Evolutionary conservation across 2,888 invertebrate species (phyloP).

Genomic region (Brachypterus glaber): DNA sequence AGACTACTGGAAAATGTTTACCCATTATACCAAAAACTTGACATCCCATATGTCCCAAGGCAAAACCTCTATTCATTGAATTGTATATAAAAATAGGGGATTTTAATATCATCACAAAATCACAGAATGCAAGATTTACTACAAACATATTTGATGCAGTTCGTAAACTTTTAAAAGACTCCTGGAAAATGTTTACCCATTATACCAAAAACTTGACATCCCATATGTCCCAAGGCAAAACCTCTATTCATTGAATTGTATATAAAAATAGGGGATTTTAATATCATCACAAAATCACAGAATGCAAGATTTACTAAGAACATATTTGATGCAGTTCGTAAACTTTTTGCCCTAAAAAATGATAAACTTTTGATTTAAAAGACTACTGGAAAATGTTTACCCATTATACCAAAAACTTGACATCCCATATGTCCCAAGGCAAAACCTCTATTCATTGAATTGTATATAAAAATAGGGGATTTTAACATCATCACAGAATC

Average conservation of each 20-base stretch:
- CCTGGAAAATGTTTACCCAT: too few relatives aligned
- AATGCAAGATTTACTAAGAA: constrained; percentile 75
- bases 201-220: constrained; percentile 67
- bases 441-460: constrained; percentile 69
- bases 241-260: constrained; percentile 74
- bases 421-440: constrained; percentile 66
- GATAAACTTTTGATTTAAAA: too few relatives aligned
- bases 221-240: constrained; percentile 61
- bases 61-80: constrained; percentile 69
- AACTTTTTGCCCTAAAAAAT: constrained; percentile 55
- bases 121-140: constrained; percentile 70
- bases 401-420: constrained; percentile 66
- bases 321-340: constrained; percentile 74
- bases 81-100: constrained; percentile 79
- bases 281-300: constrained; percentile 81
- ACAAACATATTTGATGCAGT: constrained; percentile 80
- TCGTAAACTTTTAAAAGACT: constrained; percentile 63
- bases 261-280: constrained; percentile 75
- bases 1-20: too few relatives aligned
- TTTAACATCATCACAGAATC: constrained; percentile 85
- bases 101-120: constrained; percentile 82
- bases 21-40: constrained; percentile 69
- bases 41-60: constrained; percentile 63
- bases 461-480: constrained; percentile 76
- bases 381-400: too few relatives aligned